Evolutionary conservation across 2,113 vertebrate genomes (phyloP), one percentile per base, ranked within the genome.

Genomic region (Podarcis raffonei): DNA sequence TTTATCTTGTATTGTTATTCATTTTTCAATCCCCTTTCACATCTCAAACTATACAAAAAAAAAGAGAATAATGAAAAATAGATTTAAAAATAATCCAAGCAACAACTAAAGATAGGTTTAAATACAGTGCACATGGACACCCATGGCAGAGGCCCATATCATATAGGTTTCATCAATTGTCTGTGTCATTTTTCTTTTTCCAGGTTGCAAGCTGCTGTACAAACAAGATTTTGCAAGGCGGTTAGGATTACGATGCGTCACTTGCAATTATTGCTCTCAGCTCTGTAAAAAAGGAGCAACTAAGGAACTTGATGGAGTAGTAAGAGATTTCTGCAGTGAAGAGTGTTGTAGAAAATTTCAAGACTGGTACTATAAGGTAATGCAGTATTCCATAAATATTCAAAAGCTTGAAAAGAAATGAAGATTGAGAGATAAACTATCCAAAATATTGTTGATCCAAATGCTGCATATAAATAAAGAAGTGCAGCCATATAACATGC

Each of bases 351-450:
- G 98, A 94, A 98, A 98, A 94, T 99, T 99, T 97, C 96, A 98
- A 89, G 99, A 99, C 95, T 99, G 99, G 99, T 99, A 99, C 96
- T 98, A 98, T 93, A 99, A 99, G 98, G 99, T 98, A 95, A 95
- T 88, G 92, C 90, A 91, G 82, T 95, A 94, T 95, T 95, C 92
- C 92, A 93, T 32, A 5, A 93, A 88, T 89, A 89, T 83, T 93
- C 92, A 93, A 48, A 89, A 93, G 57, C 92, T 92, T 72, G 93
- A 93, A 91, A 92, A 94, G 83, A 0, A 57, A 77, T 76, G 84
- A 90, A 86, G 84, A 77, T 90, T 93, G 74, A 81, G 95, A 91
- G 95, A 89, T 93, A 88, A 94, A 86, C 20, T 94, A 42, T 93
- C 86, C 86, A 85, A 95, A 72, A 37, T 22, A 3, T 59, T 27